These are phyloP conservation scores for Synodontis membranacea DNA, from an alignment of 2,113 vertebrate genomes.

Conservation along the genomic window DNA sequence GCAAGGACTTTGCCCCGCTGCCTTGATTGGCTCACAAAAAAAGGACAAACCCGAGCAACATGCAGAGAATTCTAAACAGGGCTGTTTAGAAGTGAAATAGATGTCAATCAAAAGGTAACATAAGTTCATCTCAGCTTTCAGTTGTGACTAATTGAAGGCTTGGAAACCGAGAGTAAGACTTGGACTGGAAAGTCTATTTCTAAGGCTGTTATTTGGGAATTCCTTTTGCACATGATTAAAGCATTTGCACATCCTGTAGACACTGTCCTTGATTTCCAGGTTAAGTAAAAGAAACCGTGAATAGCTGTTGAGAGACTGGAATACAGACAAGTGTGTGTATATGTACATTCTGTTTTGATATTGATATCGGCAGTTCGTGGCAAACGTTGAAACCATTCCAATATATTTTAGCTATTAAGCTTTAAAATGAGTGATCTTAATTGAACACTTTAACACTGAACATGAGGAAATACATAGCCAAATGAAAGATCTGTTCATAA, in stretches of 20 bases:
- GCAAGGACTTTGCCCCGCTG: not conserved
- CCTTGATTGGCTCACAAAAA: not conserved
- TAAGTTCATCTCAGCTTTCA: constrained; percentile 1
- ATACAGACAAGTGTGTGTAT: no score
- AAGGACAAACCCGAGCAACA: not conserved
- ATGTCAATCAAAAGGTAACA: not conserved
- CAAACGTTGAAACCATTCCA: not conserved
- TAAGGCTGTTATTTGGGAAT: not conserved
- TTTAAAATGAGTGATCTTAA: not conserved
- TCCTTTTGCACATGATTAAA: constrained; percentile 6
- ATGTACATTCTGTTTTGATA: no score
- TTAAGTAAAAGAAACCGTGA: not conserved
- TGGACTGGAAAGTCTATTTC: not conserved
- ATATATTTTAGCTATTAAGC: not conserved
- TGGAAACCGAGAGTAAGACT: no score
- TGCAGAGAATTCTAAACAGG: not conserved
- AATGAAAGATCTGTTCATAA: not conserved
- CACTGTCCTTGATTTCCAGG: not conserved
- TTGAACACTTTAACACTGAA: not conserved
- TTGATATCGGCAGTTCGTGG: not conserved
- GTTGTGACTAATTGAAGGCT: not conserved
- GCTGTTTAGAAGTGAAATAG: not conserved
- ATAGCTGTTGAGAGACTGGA: not conserved
- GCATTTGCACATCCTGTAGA: not conserved
- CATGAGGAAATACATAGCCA: no score